Evolutionary conservation across 35 echinoderm and acorn worm genomes (phyloP).

Genomic region (Strongylocentrotus purpuratus): DNA sequence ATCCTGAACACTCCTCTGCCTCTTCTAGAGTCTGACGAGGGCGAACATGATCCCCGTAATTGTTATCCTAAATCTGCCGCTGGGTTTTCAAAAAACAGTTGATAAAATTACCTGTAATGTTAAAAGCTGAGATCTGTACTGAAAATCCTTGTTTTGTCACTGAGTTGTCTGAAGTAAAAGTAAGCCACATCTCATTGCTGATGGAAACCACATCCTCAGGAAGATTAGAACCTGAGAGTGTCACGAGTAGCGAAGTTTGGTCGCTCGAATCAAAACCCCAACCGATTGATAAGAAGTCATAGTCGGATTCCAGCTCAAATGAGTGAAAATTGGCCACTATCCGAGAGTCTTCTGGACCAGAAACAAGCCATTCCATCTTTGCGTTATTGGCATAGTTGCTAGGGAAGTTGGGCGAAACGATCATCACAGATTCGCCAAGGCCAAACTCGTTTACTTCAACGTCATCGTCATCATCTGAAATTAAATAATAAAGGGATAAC

Average conservation of each 20-base stretch:
- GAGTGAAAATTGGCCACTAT: background rate
- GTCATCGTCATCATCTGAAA: background rate
- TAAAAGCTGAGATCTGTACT: background rate
- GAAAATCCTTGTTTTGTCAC: background rate
- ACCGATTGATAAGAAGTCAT: background rate
- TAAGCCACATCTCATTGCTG: conserved; percentile 42
- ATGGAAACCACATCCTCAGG: background rate
- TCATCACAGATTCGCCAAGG: background rate
- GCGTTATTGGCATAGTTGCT: background rate
- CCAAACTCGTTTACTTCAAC: background rate
- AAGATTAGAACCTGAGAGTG: background rate
- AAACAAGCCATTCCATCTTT: background rate
- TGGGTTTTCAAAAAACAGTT: too few relatives aligned
- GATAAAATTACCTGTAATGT: background rate
- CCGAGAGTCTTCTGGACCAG: background rate
- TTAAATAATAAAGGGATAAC: background rate
- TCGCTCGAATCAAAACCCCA: background rate
- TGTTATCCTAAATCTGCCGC: too few relatives aligned
- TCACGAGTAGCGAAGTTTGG: background rate
- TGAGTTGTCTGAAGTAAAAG: background rate
- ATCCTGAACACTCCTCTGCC: too few relatives aligned
- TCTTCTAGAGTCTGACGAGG: too few relatives aligned
- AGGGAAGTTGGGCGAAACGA: background rate
- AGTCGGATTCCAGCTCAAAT: background rate
- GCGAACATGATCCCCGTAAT: too few relatives aligned